Percentiles rank a stretch among this genome's conserved stretches.
Conservation (phyloP, 2,113 vertebrate genomes). For the Nesoenas mayeri region DNA sequence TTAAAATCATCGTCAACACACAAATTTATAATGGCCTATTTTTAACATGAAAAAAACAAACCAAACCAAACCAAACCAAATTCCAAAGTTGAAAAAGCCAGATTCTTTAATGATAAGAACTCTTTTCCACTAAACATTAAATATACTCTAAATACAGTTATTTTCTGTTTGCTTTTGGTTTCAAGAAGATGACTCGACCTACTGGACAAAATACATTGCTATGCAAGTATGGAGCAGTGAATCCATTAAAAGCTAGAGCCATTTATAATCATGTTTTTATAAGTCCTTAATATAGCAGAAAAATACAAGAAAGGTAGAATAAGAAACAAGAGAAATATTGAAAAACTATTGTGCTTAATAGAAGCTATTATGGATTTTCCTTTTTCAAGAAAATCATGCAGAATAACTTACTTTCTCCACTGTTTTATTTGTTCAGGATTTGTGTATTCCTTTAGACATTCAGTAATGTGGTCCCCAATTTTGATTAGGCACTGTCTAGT, state of each 20-base stretch:
- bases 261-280: background rate
- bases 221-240: background rate
- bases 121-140: background rate
- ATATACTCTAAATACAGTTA: background rate
- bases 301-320: background rate
- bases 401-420: slow-evolving; percentile 91
- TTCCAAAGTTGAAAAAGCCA: background rate
- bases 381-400: background rate
- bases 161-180: background rate
- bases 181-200: background rate
- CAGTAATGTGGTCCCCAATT: slow-evolving; percentile 97
- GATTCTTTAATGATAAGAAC: slow-evolving; percentile 6
- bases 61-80: background rate
- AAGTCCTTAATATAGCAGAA: background rate
- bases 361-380: background rate
- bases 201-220: slow-evolving; percentile 8
- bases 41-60: background rate
- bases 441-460: slow-evolving; percentile 93
- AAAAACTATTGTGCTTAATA: background rate
- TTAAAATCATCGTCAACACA: background rate
- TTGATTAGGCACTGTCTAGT: slow-evolving; percentile 95
- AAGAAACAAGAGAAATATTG: background rate
- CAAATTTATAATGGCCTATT: background rate
- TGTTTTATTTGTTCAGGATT: slow-evolving; percentile 95
- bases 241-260: background rate